Base-by-base conservation (phyloP, 2,888 invertebrate genomes). In the Argynnis bischoffii region DNA sequence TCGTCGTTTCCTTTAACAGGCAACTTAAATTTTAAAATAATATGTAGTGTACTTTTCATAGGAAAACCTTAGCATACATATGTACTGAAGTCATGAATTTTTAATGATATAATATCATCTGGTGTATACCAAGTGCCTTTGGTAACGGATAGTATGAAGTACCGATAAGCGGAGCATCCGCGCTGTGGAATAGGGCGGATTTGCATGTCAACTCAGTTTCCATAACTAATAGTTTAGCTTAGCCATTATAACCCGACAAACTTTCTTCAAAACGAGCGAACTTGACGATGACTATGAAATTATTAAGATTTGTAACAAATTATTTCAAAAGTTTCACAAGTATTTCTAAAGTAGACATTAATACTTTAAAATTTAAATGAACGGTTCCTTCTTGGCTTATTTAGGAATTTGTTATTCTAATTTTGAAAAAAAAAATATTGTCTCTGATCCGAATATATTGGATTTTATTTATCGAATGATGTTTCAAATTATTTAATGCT, bases 131-230 rank as follows among this genome's bases (percentile, higher is more conserved):
- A 50, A 61, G 51, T 71, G 55, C 53, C 68, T 60, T 56, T 63
- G 63, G 66, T 67, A 69, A 69, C 65, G 64, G 64, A 64, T 67
- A 67, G 68, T 50, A 67, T 68, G 70, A 69, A 73, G 55, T 67
- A 56, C 63, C 66, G 67, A 67, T 71, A 74, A 73, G 73, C 70
- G 69, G 69, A 65, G 69, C 71, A 74, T 72, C 68, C 70, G 69
- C 59, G 73, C 69, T 65, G 64, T 65, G 69, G 72, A 74, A 71
- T 74, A 84, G 85, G 83, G 78, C 81, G 84, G 88, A 90, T 89
- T 90, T 91, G 87, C 89, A 88, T 90, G 87, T 86, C 87, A 89
- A 88, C 87, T 88, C 81, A 78, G 85, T 86, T 89, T 86, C 85
- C 85, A 84, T 88, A 87, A 89, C 85, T 90, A 88, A 88, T 79